Evolutionary conservation across 2,797 vertebrate species (phyloP).

Genomic region (Cuculus canorus): DNA sequence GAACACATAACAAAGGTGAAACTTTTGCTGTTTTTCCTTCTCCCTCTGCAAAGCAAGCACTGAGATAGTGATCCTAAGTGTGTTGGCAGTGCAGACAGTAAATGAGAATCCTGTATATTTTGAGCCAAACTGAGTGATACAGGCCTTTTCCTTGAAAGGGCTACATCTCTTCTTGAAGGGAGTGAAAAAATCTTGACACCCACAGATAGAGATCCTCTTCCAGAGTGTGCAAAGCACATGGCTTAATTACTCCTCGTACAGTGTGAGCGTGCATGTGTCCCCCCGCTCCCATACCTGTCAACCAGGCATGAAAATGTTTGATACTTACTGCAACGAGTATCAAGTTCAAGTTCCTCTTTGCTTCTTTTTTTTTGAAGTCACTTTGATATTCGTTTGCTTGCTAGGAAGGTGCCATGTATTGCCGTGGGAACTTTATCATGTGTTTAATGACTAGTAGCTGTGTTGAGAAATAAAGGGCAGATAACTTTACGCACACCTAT

Average conservation of each 20-base stretch:
- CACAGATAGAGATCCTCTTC: neutral
- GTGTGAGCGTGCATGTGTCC: too few relatives aligned
- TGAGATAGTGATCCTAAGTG: neutral
- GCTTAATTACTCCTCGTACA: neutral
- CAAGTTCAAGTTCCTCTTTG: neutral
- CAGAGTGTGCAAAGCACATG: neutral
- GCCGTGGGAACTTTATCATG: neutral
- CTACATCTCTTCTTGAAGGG: neutral
- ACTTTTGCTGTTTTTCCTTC: neutral
- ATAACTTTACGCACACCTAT: neutral
- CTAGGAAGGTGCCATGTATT: neutral
- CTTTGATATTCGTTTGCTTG: neutral
- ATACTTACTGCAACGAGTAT: neutral
- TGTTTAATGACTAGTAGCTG: neutral
- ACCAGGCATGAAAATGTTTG: neutral
- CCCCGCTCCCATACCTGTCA: rapidly evolving
- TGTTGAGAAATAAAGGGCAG: neutral
- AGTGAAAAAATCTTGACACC: neutral
- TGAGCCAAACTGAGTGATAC: neutral
- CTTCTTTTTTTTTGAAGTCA: neutral
- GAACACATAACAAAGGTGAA: neutral
- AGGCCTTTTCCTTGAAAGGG: neutral
- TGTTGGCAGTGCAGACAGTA: neutral
- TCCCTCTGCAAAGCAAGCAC: neutral
- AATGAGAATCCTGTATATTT: neutral